phyloP scores from a whole-genome alignment of 2,797 vertebrate genomes.

The Rhabdophis nuchalis region DNA sequence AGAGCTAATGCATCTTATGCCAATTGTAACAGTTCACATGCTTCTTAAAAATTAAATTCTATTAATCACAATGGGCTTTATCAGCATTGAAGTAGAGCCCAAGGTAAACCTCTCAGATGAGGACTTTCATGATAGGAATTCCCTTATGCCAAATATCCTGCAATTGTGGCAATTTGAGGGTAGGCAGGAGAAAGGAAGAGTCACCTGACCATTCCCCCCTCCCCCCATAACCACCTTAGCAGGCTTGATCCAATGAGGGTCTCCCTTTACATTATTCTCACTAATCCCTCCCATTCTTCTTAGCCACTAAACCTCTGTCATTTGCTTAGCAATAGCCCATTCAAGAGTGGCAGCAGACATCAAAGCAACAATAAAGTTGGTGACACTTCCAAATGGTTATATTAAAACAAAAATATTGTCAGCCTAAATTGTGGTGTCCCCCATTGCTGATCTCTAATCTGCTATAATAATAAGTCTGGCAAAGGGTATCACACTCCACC shows the following conservation, averaged over 20 bases:
- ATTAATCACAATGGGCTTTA: background rate
- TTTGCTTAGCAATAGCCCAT: no score
- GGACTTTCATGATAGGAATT: background rate
- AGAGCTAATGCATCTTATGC: background rate
- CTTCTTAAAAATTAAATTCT: background rate
- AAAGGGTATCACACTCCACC: background rate
- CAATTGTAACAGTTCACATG: background rate
- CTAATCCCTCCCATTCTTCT: background rate
- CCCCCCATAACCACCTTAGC: background rate
- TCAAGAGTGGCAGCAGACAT: no score
- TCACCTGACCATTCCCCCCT: background rate
- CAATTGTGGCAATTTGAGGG: background rate
- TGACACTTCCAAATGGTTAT: no score
- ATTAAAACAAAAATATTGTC: no score
- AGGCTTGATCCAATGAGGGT: background rate
- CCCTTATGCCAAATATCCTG: no score
- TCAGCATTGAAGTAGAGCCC: background rate
- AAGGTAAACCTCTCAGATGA: background rate
- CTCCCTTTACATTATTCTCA: background rate
- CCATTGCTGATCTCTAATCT: background rate
- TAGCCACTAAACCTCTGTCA: background rate
- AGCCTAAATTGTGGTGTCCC: no score
- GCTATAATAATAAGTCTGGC: background rate
- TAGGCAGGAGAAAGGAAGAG: background rate
- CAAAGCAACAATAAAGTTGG: no score